phyloP scores from a whole-genome alignment of 1,140 invertebrate genomes.

The Dendroctonus valens region DNA sequence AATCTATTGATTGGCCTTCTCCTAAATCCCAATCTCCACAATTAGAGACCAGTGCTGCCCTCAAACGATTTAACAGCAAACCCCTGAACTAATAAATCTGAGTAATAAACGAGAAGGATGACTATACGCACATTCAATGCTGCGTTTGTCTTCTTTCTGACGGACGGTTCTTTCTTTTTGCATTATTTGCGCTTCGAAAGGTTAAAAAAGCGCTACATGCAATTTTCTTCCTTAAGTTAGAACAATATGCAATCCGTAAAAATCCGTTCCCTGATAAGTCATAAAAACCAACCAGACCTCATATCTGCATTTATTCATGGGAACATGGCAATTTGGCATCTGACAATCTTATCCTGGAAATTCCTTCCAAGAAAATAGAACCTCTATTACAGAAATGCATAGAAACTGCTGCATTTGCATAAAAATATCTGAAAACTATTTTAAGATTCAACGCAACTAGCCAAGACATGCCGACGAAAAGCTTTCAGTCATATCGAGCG shows the following conservation, averaged over 20 bases:
- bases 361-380: slow-evolving; percentile 19
- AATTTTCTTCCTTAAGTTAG: not conserved
- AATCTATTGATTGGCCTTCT: not conserved
- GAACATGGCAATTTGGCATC: slow-evolving; percentile 12
- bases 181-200: not conserved
- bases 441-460: slow-evolving; percentile 20
- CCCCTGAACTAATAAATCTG: slow-evolving; percentile 22
- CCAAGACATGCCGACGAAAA: slow-evolving; percentile 21
- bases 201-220: not conserved
- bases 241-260: not conserved
- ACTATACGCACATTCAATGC: not conserved
- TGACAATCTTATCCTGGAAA: slow-evolving; percentile 16
- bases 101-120: slow-evolving; percentile 17
- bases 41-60: slow-evolving; percentile 24
- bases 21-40: slow-evolving; percentile 1
- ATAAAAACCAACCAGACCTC: slow-evolving; percentile 7
- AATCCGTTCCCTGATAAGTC: slow-evolving; percentile 6
- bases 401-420: slow-evolving; percentile 33
- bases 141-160: not conserved
- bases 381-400: slow-evolving; percentile 26
- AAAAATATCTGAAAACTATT: slow-evolving; percentile 29
- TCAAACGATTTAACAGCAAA: slow-evolving; percentile 19
- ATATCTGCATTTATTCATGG: slow-evolving; percentile 17
- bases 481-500: slow-evolving; percentile 12
- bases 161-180: not conserved